Percentiles rank a stretch among this genome's conserved stretches.
Evolutionary conservation across 2,888 invertebrate species (phyloP).

Genomic region (Oscheius sp.): DNA sequence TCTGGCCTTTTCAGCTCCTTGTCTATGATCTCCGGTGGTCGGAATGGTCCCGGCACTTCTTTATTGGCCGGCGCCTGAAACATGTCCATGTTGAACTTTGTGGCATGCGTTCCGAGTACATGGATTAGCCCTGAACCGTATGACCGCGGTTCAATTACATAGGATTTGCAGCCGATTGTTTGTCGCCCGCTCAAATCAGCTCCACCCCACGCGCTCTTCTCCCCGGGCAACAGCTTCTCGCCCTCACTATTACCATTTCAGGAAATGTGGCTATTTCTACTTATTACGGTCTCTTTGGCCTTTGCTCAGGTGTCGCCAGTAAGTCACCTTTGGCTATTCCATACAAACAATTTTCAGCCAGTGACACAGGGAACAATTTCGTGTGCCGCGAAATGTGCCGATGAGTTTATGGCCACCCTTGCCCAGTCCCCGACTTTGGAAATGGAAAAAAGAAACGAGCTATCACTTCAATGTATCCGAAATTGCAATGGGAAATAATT

Average conservation of each 20-base stretch:
- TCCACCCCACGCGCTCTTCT: not conserved
- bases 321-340: not conserved
- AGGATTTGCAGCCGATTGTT: constrained; percentile 18
- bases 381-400: constrained; percentile 40
- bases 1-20: constrained; percentile 35
- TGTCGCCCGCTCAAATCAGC: constrained; percentile 4
- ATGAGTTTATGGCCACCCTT: constrained; percentile 47
- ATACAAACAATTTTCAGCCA: not conserved
- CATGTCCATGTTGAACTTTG: not conserved
- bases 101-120: not conserved
- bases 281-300: not conserved
- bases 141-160: constrained; percentile 21
- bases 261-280: constrained; percentile 4
- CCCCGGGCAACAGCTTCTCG: constrained; percentile 11
- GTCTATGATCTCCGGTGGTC: constrained; percentile 12
- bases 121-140: not conserved
- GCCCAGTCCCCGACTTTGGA: constrained; percentile 44
- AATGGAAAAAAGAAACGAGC: constrained; percentile 44
- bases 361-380: not conserved
- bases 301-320: not conserved
- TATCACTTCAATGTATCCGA: constrained; percentile 45
- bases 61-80: constrained; percentile 29
- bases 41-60: constrained; percentile 25
- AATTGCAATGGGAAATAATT: constrained; percentile 44
- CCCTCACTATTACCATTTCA: not conserved